Evolutionary conservation across 2,888 invertebrate genomes (phyloP).

Genomic region (Sipha maydis): DNA sequence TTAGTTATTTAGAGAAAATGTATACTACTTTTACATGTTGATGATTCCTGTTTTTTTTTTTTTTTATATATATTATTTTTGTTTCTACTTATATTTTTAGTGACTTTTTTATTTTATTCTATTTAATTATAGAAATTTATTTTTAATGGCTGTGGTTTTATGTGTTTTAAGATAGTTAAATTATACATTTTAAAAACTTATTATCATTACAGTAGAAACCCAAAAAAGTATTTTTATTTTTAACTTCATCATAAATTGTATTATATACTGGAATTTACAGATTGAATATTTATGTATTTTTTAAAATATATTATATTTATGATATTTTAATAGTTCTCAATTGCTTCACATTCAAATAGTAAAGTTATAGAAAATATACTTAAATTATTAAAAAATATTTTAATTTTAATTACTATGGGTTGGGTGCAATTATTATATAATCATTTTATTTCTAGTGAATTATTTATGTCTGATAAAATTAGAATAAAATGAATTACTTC

Average conservation of each 20-base stretch:
- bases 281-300: not conserved
- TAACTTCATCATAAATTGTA: conserved; percentile 28
- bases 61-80: not conserved
- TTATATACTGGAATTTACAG: not conserved
- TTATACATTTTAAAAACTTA: conserved; percentile 10
- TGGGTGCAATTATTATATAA: conserved; percentile 8
- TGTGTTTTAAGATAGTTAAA: conserved; percentile 26
- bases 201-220: conserved; percentile 3
- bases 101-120: not conserved
- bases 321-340: not conserved
- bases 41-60: conserved; percentile 32
- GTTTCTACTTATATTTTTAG: conserved; percentile 18
- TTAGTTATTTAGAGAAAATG: not conserved
- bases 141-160: conserved; percentile 50
- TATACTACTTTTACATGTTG: conserved; percentile 33
- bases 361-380: not conserved
- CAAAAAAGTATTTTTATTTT: conserved; percentile 49
- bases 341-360: not conserved
- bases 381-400: not conserved
- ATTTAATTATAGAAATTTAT: not conserved
- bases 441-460: not conserved
- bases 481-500: not conserved
- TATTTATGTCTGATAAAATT: not conserved
- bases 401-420: conserved; percentile 9
- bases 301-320: not conserved